These are phyloP conservation scores for Bilobella aurantiaca DNA, from an alignment of 1,140 invertebrate genomes.

Conservation along the genomic window DNA sequence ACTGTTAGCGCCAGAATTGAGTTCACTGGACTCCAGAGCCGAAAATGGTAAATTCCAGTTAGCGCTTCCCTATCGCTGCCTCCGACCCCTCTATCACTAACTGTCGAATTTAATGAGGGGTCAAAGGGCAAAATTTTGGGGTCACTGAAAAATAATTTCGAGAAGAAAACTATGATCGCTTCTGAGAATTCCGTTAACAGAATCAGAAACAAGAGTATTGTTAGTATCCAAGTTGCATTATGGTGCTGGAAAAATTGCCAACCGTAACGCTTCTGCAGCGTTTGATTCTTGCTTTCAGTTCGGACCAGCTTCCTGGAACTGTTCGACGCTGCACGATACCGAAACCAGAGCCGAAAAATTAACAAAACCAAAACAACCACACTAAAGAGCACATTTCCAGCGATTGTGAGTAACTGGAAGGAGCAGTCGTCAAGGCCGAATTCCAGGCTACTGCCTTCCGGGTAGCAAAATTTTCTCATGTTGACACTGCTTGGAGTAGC, in stretches of 20 bases:
- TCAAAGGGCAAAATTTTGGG: too few species aligned
- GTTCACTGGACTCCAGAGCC: conserved; percentile 9
- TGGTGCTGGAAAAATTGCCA: conserved; percentile 5
- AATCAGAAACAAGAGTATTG: not conserved
- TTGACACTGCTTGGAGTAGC: too few species aligned
- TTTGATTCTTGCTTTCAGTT: conserved; percentile 5
- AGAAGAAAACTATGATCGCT: not conserved
- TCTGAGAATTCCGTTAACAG: not conserved
- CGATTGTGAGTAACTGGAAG: not conserved
- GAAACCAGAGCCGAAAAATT: conserved; percentile 9
- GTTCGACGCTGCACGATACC: not conserved
- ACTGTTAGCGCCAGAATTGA: conserved; percentile 10
- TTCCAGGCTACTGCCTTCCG: too few species aligned
- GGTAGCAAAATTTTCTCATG: too few species aligned
- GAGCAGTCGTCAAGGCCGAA: conserved; percentile 9
- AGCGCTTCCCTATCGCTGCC: too few species aligned
- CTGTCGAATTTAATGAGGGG: not conserved
- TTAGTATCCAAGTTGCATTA: not conserved
- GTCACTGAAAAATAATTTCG: not conserved
- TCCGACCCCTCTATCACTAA: too few species aligned
- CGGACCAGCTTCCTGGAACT: not conserved
- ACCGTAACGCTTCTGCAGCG: not conserved
- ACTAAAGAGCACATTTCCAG: not conserved
- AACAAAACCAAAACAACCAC: conserved; percentile 7
- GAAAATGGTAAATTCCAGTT: not conserved